Evolutionary conservation across 2,888 invertebrate species (phyloP).

Genomic region (Myopa testacea): DNA sequence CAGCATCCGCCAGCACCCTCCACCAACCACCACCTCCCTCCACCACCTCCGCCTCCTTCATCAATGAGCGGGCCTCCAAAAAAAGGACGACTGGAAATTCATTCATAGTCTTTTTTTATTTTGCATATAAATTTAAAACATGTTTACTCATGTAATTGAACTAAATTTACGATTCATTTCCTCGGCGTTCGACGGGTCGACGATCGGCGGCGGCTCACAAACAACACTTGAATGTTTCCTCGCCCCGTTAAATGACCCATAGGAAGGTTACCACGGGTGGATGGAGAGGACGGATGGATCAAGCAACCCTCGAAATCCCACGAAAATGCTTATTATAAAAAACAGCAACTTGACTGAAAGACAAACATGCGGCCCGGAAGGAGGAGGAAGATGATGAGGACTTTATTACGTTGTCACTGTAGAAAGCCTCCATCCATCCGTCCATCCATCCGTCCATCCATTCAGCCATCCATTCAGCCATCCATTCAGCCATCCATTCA

Average conservation of each 20-base stretch:
- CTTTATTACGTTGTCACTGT: conserved; percentile 3
- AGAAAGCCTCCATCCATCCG: conserved; percentile 2
- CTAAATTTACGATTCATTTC: conserved; percentile 68
- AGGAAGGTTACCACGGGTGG: background rate
- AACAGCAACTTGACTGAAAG: conserved; percentile 41
- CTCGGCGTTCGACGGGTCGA: conserved; percentile 35
- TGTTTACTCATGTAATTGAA: conserved; percentile 66
- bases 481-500: no score
- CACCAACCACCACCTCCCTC: no score
- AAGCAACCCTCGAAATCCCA: no score
- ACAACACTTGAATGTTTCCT: background rate
- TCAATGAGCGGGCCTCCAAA: no score
- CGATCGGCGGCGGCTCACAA: conserved; percentile 10
- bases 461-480: no score
- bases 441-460: background rate
- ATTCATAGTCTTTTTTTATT: background rate
- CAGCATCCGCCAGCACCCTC: no score
- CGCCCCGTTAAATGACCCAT: conserved; percentile 16
- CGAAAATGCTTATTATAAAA: conserved; percentile 16
- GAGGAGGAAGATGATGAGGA: no score
- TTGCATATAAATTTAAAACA: conserved; percentile 60
- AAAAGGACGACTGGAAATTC: background rate
- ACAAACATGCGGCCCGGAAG: conserved; percentile 14
- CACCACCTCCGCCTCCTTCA: no score
- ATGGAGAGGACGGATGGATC: no score